Percentiles rank a stretch among this genome's conserved stretches.
Evolutionary conservation across 1,140 invertebrate species (phyloP).

Genomic region (Gerris buenoi): DNA sequence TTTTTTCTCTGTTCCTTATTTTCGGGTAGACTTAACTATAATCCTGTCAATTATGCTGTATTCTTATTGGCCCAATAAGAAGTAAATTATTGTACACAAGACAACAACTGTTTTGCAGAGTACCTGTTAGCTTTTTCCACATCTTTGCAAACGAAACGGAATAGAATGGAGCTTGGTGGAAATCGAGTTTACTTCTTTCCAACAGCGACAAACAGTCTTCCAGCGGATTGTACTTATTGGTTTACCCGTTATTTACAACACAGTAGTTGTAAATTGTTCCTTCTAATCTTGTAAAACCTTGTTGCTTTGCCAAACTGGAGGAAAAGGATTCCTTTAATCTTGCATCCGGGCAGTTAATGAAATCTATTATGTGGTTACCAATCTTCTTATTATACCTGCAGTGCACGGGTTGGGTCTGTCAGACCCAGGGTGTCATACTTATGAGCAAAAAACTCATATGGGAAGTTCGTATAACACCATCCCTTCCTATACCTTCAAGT

Average conservation of each 20-base stretch:
- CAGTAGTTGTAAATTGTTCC: constrained; percentile 12
- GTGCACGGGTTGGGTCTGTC: no score
- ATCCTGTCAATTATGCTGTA: constrained; percentile 9
- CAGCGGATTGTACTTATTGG: constrained; percentile 8
- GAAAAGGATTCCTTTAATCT: constrained; percentile 11
- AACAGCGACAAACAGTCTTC: constrained; percentile 10
- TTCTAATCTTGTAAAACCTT: constrained; percentile 13
- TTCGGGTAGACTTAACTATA: constrained; percentile 10
- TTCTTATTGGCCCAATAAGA: constrained; percentile 10
- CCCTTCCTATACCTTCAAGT: no score
- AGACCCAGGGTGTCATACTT: no score
- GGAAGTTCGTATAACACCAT: no score
- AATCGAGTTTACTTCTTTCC: constrained; percentile 6
- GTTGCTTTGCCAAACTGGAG: constrained; percentile 8
- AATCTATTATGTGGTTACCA: no score
- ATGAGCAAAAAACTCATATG: no score
- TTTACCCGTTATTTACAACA: constrained; percentile 8
- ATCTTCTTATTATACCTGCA: no score
- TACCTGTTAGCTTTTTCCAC: constrained; percentile 11
- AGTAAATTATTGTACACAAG: constrained; percentile 11
- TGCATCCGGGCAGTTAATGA: constrained; percentile 11
- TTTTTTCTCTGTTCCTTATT: constrained; percentile 7
- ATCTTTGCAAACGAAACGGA: constrained; percentile 11
- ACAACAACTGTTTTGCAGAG: constrained; percentile 11
- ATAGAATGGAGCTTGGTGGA: constrained; percentile 8